These are phyloP conservation scores for Horisme vitalbata DNA, from an alignment of 2,888 invertebrate genomes.

Conservation along the genomic window DNA sequence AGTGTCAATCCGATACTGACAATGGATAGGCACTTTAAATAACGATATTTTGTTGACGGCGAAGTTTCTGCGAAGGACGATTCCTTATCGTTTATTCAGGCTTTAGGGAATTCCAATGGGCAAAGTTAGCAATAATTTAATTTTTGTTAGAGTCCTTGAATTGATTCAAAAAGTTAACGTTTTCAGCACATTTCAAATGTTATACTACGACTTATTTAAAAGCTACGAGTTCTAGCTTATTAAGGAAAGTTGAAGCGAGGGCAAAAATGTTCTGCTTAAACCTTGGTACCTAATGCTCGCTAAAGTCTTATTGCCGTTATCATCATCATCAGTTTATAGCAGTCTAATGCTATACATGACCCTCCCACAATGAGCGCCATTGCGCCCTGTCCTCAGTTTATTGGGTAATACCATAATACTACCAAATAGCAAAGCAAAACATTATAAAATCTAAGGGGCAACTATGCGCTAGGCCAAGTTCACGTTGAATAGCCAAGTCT, in stretches of 20 bases:
- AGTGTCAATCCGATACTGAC: slow-evolving; percentile 16
- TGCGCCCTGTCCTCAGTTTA: too few species aligned
- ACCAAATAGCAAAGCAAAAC: too few species aligned
- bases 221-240: slow-evolving; percentile 37
- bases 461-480: too few species aligned
- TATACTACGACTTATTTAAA: slow-evolving; percentile 39
- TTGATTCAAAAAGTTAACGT: slow-evolving; percentile 38
- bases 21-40: slow-evolving; percentile 13
- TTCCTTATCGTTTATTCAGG: slow-evolving; percentile 33
- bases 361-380: too few species aligned
- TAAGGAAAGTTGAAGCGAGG: neutral
- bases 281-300: too few species aligned
- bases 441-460: too few species aligned
- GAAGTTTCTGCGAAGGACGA: slow-evolving; percentile 20
- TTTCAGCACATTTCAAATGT: slow-evolving; percentile 33
- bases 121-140: slow-evolving; percentile 40
- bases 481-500: too few species aligned
- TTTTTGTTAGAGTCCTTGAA: slow-evolving; percentile 35
- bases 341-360: too few species aligned
- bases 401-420: too few species aligned
- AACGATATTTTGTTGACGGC: slow-evolving; percentile 14
- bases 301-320: too few species aligned
- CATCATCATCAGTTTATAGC: too few species aligned
- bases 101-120: slow-evolving; percentile 33
- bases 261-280: neutral